Percentiles rank a stretch among this genome's conserved stretches.
Evolutionary conservation across 1,140 invertebrate genomes (phyloP).

Genomic region (Bombus ignitus): DNA sequence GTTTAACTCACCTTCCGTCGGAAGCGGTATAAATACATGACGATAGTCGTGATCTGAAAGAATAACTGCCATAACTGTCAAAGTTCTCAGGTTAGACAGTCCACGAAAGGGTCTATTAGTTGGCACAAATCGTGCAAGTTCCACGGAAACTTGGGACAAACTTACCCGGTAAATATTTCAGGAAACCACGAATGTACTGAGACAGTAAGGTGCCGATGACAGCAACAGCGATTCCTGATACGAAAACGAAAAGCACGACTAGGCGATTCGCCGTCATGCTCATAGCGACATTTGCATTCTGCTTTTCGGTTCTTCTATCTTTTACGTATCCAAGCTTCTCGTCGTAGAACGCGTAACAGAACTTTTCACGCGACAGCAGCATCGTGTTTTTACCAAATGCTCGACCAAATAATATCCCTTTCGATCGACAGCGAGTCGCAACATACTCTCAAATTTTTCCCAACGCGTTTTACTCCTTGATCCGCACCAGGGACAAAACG

Average conservation of each 20-base stretch:
- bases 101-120: no score
- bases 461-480: neutral
- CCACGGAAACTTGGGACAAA: neutral
- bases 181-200: slow-evolving; percentile 62
- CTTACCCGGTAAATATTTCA: slow-evolving; percentile 60
- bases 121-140: neutral
- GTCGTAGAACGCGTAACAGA: slow-evolving; percentile 37
- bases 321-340: slow-evolving; percentile 56
- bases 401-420: neutral
- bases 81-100: neutral
- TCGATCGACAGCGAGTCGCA: neutral
- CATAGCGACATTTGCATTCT: slow-evolving; percentile 46
- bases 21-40: slow-evolving; percentile 70
- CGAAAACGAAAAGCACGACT: slow-evolving; percentile 66
- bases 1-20: slow-evolving; percentile 71
- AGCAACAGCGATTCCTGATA: slow-evolving; percentile 68
- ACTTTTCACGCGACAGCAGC: slow-evolving; percentile 51
- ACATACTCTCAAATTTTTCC: slow-evolving; percentile 33
- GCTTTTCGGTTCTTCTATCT: slow-evolving; percentile 1
- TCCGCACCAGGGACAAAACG: neutral
- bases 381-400: slow-evolving; percentile 45
- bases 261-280: slow-evolving; percentile 56
- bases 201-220: slow-evolving; percentile 68
- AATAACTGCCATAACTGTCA: neutral
- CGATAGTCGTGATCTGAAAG: slow-evolving; percentile 34